phyloP scores from a whole-genome alignment of 2,888 invertebrate species.

The Patella pellucida region DNA sequence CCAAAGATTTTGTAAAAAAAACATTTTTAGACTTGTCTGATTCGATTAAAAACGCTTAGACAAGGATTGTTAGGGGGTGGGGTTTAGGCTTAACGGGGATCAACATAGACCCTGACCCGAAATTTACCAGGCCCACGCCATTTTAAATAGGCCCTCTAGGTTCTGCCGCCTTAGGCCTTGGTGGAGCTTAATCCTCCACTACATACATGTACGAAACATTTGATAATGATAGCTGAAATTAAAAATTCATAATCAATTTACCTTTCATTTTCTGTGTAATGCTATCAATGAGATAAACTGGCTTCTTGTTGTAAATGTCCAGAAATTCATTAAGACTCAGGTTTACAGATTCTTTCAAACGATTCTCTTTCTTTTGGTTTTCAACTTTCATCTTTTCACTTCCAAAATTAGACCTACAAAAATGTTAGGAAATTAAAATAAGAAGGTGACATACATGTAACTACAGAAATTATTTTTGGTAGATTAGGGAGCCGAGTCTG shows the following conservation, averaged over 20 bases:
- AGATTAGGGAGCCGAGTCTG: too few species aligned
- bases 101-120: too few species aligned
- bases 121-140: too few species aligned
- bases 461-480: not conserved
- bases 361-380: conserved; percentile 56
- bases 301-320: conserved; percentile 42
- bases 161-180: too few species aligned
- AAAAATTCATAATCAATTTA: conserved; percentile 18
- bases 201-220: too few species aligned
- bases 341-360: conserved; percentile 34
- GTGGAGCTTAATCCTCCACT: too few species aligned
- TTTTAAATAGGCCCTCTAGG: too few species aligned
- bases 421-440: conserved; percentile 32
- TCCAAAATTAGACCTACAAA: conserved; percentile 50
- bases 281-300: conserved; percentile 61
- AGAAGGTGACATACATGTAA: not conserved
- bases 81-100: too few species aligned
- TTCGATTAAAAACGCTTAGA: too few species aligned
- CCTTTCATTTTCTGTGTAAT: conserved; percentile 50
- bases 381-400: conserved; percentile 51
- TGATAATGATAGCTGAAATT: not conserved
- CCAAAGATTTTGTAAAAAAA: too few species aligned
- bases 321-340: conserved; percentile 51
- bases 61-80: too few species aligned
- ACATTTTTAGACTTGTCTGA: too few species aligned